Base-by-base conservation (phyloP, 2,797 vertebrate species). In the Simalia tracyae region DNA sequence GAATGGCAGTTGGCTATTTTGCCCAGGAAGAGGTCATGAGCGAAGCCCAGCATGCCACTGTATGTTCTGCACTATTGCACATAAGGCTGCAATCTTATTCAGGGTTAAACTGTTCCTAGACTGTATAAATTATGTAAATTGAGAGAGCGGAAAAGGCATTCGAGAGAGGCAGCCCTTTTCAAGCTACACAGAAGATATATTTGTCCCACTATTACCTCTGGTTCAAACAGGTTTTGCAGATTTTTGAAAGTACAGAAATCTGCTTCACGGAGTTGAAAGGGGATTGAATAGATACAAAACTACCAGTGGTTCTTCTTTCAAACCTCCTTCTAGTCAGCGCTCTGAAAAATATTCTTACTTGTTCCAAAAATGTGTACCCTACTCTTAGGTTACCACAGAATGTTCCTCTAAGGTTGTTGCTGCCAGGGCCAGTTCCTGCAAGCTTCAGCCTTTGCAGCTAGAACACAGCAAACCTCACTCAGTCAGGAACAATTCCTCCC, bases 41-140 rank as follows among this genome's bases (percentile, higher is more conserved):
- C 11, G 46, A 66, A 84, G 11, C 63, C 12, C 66, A 36, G 84
- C 68, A 64, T 17, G 56, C 26, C 42, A 86, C 57, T 68, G 81
- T 85, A 85, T 68, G 81, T 89, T 89, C 87, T 89, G 50, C 31
- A 5, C 61, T 46, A 2, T 24, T 46, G 28, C 64, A 24, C 24
- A 57, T 64, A 28, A 57, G 86, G 89, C 50, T 59, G 86, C 59
- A 90, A 87, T 92, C 85, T 57, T 56, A 63, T 42, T 57, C 42
- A 89, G 17, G 2, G 86, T 42, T 84, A 84, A 90, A 50, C 85
- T 61, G 42, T 28, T 87, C 46, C 84, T 50, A 12, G 89, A 63
- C 64, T 81, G 60, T 66, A 90, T 87, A 64, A 56, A 90, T 90
- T 59, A 90, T 88, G 68, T 85, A 87, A 84, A 87, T 57, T 54